These are phyloP conservation scores for Masticophis lateralis DNA, from an alignment of 2,797 vertebrate genomes.

Conservation along the genomic window DNA sequence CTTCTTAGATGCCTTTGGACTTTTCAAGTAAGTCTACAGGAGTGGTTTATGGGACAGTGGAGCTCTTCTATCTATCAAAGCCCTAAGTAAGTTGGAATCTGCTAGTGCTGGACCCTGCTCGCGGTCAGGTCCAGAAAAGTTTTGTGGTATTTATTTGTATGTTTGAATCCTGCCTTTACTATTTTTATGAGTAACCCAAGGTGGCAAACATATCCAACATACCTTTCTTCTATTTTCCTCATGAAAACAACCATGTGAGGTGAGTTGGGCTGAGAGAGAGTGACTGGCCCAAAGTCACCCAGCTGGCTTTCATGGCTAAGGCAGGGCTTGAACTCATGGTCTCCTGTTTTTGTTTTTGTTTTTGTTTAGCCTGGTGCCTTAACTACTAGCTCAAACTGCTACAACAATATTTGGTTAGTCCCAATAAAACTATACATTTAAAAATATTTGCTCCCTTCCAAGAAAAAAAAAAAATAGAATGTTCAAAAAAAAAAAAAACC, in stretches of 20 bases:
- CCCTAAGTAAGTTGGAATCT: background rate
- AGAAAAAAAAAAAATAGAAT: background rate
- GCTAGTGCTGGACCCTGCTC: background rate
- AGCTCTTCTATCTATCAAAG: background rate
- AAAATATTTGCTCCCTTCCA: background rate
- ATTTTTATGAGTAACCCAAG: background rate
- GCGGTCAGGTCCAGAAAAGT: background rate
- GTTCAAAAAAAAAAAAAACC: constrained; percentile 33
- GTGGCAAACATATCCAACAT: background rate
- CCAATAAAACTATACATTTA: background rate
- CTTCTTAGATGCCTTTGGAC: background rate
- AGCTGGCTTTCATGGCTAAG: background rate
- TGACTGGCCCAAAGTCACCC: background rate
- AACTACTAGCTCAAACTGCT: background rate
- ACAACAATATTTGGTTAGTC: background rate
- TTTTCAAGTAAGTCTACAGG: background rate
- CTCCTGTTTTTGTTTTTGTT: background rate
- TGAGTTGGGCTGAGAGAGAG: background rate
- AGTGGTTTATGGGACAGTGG: background rate
- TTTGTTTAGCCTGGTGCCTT: background rate
- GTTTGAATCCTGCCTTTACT: background rate
- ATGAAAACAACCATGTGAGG: background rate
- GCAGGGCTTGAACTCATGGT: background rate
- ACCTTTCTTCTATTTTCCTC: background rate
- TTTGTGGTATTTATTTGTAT: background rate